phyloP scores from a whole-genome alignment of 53 echinoderm and acorn worm species.

The Henricia sp. region DNA sequence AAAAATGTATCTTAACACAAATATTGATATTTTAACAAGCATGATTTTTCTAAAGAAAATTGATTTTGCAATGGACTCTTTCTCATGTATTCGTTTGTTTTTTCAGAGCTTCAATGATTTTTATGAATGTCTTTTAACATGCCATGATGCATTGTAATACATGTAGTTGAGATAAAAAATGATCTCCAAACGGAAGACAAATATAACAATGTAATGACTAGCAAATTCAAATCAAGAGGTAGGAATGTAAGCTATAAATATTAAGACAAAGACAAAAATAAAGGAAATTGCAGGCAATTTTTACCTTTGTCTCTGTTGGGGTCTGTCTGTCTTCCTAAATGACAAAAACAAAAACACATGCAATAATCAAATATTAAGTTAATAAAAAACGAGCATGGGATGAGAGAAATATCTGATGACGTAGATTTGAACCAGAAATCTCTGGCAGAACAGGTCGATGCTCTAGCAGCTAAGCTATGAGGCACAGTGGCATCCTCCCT shows the following conservation, averaged over 20 bases:
- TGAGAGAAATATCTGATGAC: no score
- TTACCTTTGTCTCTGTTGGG: constrained; percentile 73
- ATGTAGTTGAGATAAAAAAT: not conserved
- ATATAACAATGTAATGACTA: constrained; percentile 6
- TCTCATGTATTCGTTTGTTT: not conserved
- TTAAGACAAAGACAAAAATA: not conserved
- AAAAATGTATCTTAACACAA: no score
- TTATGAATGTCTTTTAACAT: constrained; percentile 10
- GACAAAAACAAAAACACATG: no score
- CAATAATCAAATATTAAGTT: no score
- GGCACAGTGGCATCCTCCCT: no score
- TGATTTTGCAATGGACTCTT: constrained; percentile 15
- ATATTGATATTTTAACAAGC: constrained; percentile 6
- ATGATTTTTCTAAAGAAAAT: constrained; percentile 16
- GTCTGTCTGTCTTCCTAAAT: constrained; percentile 66
- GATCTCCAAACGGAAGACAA: not conserved
- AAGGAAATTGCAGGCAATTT: not conserved
- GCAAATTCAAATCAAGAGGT: not conserved
- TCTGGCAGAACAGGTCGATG: no score
- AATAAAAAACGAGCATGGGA: no score
- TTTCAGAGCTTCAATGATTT: not conserved
- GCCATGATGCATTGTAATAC: constrained; percentile 38
- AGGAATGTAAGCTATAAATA: no score
- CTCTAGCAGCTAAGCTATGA: no score
- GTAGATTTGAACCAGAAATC: no score